A percentile compares a stretch with the other conserved stretches of the same genome.
These are phyloP conservation scores for Cydia strobilella DNA, from an alignment of 1,140 invertebrate genomes.

Conservation along the genomic window DNA sequence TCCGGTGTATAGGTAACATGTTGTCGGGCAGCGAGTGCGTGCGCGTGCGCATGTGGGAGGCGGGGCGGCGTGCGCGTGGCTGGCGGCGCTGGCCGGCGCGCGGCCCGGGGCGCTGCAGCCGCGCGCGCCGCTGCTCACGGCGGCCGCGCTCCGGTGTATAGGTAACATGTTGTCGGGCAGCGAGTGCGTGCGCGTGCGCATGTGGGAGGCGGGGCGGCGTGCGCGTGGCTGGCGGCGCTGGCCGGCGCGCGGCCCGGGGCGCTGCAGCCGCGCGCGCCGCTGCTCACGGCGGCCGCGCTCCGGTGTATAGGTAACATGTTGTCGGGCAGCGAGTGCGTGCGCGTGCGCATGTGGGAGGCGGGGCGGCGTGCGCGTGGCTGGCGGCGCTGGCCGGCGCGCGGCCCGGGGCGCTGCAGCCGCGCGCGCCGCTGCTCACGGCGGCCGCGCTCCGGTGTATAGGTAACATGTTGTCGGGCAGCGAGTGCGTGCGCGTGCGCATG, in stretches of 20 bases:
- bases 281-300: constrained; percentile 55
- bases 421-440: constrained; percentile 55
- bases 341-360: constrained; percentile 80
- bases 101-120: constrained; percentile 9
- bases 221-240: constrained; percentile 44
- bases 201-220: constrained; percentile 45
- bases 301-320: constrained; percentile 67
- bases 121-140: constrained; percentile 55
- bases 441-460: constrained; percentile 62
- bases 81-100: constrained; percentile 32
- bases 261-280: constrained; percentile 55
- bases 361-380: constrained; percentile 80
- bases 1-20: too few species aligned
- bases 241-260: constrained; percentile 49
- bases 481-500: too few species aligned
- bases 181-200: too few species aligned
- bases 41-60: constrained; percentile 81
- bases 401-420: constrained; percentile 50
- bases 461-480: too few species aligned
- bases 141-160: constrained; percentile 30
- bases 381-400: constrained; percentile 55
- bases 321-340: too few species aligned
- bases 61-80: constrained; percentile 68
- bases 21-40: too few species aligned
- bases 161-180: too few species aligned